Conservation (phyloP, 1,140 invertebrate species). For the Zaprionus gabonicus region DNA sequence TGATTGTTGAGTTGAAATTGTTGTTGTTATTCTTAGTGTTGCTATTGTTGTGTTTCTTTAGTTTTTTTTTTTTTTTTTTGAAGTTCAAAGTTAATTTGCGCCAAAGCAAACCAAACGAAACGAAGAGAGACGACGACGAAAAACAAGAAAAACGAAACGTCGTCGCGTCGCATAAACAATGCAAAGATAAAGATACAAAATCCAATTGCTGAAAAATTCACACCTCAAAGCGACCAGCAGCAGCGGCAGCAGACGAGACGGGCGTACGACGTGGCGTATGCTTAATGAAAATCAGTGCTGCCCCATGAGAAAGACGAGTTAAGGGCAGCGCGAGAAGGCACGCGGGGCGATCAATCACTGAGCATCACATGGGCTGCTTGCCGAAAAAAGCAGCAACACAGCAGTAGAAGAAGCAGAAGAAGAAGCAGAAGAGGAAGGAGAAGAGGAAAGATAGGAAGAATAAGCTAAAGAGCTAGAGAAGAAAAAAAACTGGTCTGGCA, state of each 20-base stretch:
- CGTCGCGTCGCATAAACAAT: slow-evolving; percentile 50
- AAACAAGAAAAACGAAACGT: slow-evolving; percentile 44
- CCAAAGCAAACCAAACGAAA: slow-evolving; percentile 56
- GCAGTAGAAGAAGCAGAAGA: not conserved
- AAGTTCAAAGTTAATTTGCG: slow-evolving; percentile 79
- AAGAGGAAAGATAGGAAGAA: not conserved
- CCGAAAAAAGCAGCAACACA: not conserved
- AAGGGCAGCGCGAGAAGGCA: not conserved
- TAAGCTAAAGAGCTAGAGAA: not conserved
- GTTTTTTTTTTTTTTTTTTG: slow-evolving; percentile 46
- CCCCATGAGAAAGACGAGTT: not conserved
- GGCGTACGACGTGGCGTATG: slow-evolving; percentile 57
- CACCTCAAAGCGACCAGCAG: slow-evolving; percentile 44
- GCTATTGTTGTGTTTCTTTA: slow-evolving; percentile 17
- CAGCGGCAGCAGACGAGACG: not conserved
- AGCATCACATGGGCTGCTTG: slow-evolving; percentile 24
- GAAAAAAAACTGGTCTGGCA: slow-evolving; percentile 6
- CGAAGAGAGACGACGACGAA: slow-evolving; percentile 27
- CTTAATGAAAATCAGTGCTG: slow-evolving; percentile 45
- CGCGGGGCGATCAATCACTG: slow-evolving; percentile 32
- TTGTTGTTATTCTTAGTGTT: slow-evolving; percentile 29
- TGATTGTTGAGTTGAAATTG: slow-evolving; percentile 62
- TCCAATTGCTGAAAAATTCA: slow-evolving; percentile 71
- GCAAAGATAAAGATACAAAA: slow-evolving; percentile 58
- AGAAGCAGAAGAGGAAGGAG: not conserved